Percentiles rank a stretch among this genome's conserved stretches.
Evolutionary conservation across 2,797 vertebrate genomes (phyloP).

Genomic region (Smutsia temminckii): DNA sequence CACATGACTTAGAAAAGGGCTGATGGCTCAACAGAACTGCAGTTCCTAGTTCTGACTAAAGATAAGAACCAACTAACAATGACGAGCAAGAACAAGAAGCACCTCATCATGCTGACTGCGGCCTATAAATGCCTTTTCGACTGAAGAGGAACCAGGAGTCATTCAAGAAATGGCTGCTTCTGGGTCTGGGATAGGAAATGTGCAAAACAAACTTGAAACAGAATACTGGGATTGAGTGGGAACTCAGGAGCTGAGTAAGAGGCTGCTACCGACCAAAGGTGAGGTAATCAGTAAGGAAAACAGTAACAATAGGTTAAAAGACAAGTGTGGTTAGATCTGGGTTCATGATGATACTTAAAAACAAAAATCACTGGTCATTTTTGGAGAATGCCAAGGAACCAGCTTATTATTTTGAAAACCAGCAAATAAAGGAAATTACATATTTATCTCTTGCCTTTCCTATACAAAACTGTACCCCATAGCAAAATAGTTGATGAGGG

Average conservation of each 20-base stretch:
- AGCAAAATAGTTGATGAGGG: background rate
- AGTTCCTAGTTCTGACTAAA: conserved; percentile 16
- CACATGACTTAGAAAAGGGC: background rate
- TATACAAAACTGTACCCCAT: background rate
- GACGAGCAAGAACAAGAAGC: background rate
- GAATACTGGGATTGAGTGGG: background rate
- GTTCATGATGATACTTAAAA: conserved; percentile 15
- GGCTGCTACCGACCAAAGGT: background rate
- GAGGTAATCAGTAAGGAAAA: background rate
- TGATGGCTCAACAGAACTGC: background rate
- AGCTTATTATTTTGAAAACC: conserved; percentile 43
- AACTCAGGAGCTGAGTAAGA: background rate
- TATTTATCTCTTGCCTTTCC: conserved; percentile 26
- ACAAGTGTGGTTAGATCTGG: background rate
- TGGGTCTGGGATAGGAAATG: background rate
- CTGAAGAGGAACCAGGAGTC: background rate
- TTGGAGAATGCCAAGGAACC: background rate
- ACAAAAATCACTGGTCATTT: background rate
- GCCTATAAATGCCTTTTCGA: background rate
- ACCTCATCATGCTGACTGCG: background rate
- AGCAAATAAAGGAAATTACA: conserved; percentile 25
- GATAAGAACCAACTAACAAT: background rate
- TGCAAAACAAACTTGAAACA: background rate
- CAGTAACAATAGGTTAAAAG: background rate
- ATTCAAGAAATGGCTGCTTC: background rate